These are phyloP conservation scores for Stichodactyla helianthus DNA, from an alignment of 64 coral and sea anemone genomes.

Conservation along the genomic window DNA sequence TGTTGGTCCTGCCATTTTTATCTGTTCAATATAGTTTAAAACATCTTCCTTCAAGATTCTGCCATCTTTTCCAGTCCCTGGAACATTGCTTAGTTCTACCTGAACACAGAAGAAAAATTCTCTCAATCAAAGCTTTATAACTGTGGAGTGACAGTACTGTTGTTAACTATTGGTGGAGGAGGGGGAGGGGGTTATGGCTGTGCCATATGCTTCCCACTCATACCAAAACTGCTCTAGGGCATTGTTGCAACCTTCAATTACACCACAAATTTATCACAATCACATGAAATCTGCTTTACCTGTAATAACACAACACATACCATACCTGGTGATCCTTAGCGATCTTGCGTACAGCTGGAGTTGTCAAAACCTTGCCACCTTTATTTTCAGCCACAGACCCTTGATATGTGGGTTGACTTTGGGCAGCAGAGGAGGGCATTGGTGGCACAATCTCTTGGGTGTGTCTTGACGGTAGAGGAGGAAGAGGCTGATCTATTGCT, in stretches of 20 bases:
- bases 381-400: not conserved
- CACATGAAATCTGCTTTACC: too few relatives aligned
- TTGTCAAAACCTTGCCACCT: conserved; percentile 52
- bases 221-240: too few relatives aligned
- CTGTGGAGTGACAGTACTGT: too few relatives aligned
- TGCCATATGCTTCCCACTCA: too few relatives aligned
- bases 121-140: too few relatives aligned
- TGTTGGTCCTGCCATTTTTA: conserved; percentile 31
- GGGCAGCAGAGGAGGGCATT: not conserved
- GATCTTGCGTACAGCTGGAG: conserved; percentile 93
- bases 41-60: conserved; percentile 96
- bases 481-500: conserved; percentile 61
- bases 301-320: too few relatives aligned
- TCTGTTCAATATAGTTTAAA: conserved; percentile 60
- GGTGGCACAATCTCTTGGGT: conserved; percentile 22
- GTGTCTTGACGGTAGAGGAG: conserved; percentile 36
- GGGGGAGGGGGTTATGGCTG: too few relatives aligned
- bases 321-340: conserved; percentile 89
- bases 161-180: too few relatives aligned
- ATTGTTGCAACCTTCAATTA: too few relatives aligned
- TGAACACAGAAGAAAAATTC: not conserved
- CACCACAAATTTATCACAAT: too few relatives aligned
- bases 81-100: conserved; percentile 63
- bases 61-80: conserved; percentile 90
- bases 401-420: not conserved